These are phyloP conservation scores for Harmothoe impar DNA, from an alignment of 2,888 invertebrate species.

Conservation along the genomic window DNA sequence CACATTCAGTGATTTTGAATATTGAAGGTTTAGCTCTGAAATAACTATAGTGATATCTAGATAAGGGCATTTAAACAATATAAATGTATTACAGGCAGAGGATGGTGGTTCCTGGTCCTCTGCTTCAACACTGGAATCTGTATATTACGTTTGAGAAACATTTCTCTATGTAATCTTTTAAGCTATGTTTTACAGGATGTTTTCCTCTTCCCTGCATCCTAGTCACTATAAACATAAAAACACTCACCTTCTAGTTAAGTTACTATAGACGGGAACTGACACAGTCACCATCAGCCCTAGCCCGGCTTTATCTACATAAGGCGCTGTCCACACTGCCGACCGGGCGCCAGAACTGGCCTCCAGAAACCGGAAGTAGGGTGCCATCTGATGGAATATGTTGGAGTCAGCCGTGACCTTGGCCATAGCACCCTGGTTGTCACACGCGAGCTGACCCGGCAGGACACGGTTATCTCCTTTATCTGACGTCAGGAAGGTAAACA, in stretches of 20 bases:
- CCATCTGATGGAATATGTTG: slow-evolving; percentile 68
- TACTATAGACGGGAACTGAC: slow-evolving; percentile 66
- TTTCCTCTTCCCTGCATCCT: no score
- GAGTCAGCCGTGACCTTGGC: slow-evolving; percentile 62
- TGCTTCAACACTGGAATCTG: no score
- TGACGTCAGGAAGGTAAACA: slow-evolving; percentile 68
- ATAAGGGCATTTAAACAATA: no score
- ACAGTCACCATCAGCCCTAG: slow-evolving; percentile 67
- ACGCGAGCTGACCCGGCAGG: slow-evolving; percentile 65
- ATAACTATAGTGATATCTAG: no score
- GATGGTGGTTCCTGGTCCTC: no score
- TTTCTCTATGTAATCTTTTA: no score
- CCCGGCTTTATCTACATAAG: slow-evolving; percentile 65
- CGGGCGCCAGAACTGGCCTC: slow-evolving; percentile 29
- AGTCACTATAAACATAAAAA: no score
- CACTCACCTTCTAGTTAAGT: slow-evolving; percentile 63
- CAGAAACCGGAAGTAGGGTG: slow-evolving; percentile 66
- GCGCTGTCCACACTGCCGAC: slow-evolving; percentile 65
- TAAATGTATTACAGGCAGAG: no score
- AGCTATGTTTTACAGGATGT: no score
- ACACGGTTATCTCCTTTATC: slow-evolving; percentile 19
- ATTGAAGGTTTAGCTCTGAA: no score
- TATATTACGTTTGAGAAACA: no score
- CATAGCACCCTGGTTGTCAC: slow-evolving; percentile 67
- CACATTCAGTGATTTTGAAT: no score